A percentile compares a stretch with the other conserved stretches of the same genome.
These are phyloP conservation scores for Telmatochromis sp. DNA, from an alignment of 2,113 vertebrate genomes.

Conservation along the genomic window DNA sequence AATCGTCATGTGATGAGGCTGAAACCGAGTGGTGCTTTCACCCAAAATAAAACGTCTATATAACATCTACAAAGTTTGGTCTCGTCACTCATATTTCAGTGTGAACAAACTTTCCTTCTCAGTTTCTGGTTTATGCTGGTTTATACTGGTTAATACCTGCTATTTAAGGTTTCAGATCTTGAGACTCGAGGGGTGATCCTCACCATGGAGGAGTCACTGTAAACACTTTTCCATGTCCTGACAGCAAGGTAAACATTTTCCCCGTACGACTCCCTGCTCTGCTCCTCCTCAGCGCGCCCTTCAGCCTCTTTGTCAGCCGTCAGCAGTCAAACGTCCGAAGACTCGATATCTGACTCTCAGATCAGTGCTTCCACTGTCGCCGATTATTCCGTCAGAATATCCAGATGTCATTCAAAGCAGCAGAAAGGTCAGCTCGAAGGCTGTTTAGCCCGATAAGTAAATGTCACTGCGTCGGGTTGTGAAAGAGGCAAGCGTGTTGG, in stretches of 20 bases:
- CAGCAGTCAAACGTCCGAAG: background rate
- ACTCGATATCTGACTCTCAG: conserved; percentile 33
- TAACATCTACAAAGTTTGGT: background rate
- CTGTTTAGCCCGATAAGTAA: conserved; percentile 71
- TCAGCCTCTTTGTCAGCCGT: conserved; percentile 9
- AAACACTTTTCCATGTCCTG: background rate
- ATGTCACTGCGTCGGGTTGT: conserved; percentile 57
- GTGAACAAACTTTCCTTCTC: background rate
- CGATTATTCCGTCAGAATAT: conserved; percentile 65
- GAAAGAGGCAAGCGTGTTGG: conserved; percentile 40
- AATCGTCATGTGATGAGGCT: background rate
- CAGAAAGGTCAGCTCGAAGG: conserved; percentile 69
- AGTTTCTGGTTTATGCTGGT: background rate
- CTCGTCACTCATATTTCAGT: background rate
- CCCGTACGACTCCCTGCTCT: background rate
- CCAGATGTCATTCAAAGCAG: conserved; percentile 71
- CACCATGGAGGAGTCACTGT: background rate
- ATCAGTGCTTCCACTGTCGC: conserved; percentile 43
- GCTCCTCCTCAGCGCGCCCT: background rate
- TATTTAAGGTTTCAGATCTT: background rate
- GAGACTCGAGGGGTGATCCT: background rate
- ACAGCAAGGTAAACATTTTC: background rate
- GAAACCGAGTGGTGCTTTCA: background rate
- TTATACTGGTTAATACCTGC: background rate
- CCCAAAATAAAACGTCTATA: background rate